Percentiles rank a stretch among this genome's conserved stretches.
Evolutionary conservation across 2,888 invertebrate species (phyloP).

Genomic region (Epiblema foenella): DNA sequence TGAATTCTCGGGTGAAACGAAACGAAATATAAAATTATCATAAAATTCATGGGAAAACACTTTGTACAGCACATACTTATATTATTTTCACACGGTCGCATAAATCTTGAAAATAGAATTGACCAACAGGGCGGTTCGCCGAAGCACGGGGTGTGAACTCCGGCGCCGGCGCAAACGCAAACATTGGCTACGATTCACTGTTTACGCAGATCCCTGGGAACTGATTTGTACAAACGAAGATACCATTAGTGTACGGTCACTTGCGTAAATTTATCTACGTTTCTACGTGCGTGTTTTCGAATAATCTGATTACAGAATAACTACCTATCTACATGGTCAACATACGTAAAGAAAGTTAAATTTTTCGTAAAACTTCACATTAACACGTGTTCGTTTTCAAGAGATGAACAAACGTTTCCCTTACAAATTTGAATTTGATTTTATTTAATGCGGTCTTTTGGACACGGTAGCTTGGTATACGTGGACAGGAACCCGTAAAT

Average conservation of each 20-base stretch:
- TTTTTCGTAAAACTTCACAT: no score
- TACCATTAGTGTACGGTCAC: background rate
- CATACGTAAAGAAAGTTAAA: no score
- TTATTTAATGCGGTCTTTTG: no score
- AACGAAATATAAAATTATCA: background rate
- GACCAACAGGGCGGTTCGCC: conserved; percentile 50
- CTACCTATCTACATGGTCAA: no score
- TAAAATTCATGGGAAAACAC: conserved; percentile 18
- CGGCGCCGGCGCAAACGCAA: conserved; percentile 63
- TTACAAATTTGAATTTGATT: no score
- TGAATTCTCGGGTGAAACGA: background rate
- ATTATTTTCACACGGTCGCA: conserved; percentile 42
- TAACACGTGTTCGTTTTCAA: no score
- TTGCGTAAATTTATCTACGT: no score
- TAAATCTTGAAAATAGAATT: conserved; percentile 38
- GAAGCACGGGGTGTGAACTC: conserved; percentile 65
- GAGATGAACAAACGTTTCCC: no score
- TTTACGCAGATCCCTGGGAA: conserved; percentile 33
- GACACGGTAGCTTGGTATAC: no score
- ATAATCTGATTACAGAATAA: no score
- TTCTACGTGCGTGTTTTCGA: no score
- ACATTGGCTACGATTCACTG: conserved; percentile 50
- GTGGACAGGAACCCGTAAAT: no score
- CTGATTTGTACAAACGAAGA: conserved; percentile 16
- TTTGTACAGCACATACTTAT: background rate